A percentile compares a stretch with the other conserved stretches of the same genome.
These are phyloP conservation scores for Gryllus bimaculatus DNA, from an alignment of 1,140 invertebrate species.

Conservation along the genomic window DNA sequence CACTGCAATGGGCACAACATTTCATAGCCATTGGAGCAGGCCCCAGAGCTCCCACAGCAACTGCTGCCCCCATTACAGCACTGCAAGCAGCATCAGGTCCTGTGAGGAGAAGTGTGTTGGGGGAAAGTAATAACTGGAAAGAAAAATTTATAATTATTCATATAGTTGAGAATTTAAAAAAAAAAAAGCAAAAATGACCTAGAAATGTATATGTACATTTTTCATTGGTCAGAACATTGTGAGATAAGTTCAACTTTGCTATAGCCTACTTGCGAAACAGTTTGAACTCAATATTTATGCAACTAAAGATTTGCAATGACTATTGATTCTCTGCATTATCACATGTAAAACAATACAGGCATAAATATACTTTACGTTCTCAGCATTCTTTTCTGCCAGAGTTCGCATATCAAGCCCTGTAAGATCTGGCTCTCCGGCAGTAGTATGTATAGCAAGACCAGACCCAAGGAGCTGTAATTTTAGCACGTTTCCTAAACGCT, in stretches of 20 bases:
- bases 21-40: conserved; percentile 27
- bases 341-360: too few relatives aligned
- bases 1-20: conserved; percentile 40
- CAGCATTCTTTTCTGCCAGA: conserved; percentile 34
- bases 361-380: conserved; percentile 29
- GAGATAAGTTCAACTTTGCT: too few relatives aligned
- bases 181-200: too few relatives aligned
- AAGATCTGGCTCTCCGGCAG: conserved; percentile 9
- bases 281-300: too few relatives aligned
- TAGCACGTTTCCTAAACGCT: conserved; percentile 38
- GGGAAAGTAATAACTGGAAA: conserved; percentile 15
- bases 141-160: too few relatives aligned
- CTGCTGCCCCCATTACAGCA: conserved; percentile 40
- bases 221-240: too few relatives aligned
- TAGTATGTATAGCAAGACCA: conserved; percentile 14
- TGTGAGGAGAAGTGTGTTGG: conserved; percentile 19
- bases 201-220: too few relatives aligned
- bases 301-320: not conserved
- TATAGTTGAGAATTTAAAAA: too few relatives aligned
- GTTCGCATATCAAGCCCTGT: conserved; percentile 36
- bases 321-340: too few relatives aligned
- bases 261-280: too few relatives aligned
- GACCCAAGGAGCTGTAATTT: conserved; percentile 39
- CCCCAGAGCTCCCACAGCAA: conserved; percentile 34
- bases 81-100: conserved; percentile 36